Evolutionary conservation across 2,797 vertebrate genomes (phyloP).

Genomic region (Pelochelys cantorii): DNA sequence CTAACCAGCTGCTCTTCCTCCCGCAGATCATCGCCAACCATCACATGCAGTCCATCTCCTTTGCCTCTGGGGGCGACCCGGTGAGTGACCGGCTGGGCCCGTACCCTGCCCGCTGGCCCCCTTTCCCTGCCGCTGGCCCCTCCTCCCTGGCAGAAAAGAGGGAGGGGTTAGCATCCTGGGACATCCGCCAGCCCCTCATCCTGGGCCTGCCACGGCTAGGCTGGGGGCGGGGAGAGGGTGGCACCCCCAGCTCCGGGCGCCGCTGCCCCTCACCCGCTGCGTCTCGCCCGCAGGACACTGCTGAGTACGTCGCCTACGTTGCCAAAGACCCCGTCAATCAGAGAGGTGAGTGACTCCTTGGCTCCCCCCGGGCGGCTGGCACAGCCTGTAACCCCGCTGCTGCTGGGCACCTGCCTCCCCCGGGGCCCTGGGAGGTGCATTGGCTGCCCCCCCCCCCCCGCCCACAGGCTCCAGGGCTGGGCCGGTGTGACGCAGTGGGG

Average conservation of each 20-base stretch:
- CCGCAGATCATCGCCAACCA: slow-evolving; percentile 98
- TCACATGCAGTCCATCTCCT: slow-evolving; percentile 99
- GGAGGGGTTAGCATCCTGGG: background rate
- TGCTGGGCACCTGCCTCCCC: background rate
- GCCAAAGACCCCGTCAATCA: slow-evolving; percentile 99
- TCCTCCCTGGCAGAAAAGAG: no score
- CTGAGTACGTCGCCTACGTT: slow-evolving; percentile 97
- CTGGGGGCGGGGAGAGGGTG: background rate
- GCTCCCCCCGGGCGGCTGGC: background rate
- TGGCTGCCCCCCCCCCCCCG: accelerated
- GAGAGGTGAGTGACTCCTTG: slow-evolving; percentile 86
- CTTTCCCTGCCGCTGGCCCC: no score
- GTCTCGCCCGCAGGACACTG: slow-evolving; percentile 87
- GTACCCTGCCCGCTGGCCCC: no score
- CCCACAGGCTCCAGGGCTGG: no score
- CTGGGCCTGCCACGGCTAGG: background rate
- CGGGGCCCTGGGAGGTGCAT: background rate
- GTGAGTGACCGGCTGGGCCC: slow-evolving; percentile 87
- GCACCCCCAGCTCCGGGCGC: accelerated
- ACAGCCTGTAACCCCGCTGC: background rate
- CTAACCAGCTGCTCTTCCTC: slow-evolving; percentile 1
- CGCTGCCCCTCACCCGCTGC: background rate
- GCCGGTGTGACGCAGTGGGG: no score
- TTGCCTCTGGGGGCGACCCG: slow-evolving; percentile 98
- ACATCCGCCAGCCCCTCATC: background rate